Percentiles rank a stretch among this genome's conserved stretches.
Evolutionary conservation across 2,888 invertebrate species (phyloP).

Genomic region (Cryptosula pallasiana): DNA sequence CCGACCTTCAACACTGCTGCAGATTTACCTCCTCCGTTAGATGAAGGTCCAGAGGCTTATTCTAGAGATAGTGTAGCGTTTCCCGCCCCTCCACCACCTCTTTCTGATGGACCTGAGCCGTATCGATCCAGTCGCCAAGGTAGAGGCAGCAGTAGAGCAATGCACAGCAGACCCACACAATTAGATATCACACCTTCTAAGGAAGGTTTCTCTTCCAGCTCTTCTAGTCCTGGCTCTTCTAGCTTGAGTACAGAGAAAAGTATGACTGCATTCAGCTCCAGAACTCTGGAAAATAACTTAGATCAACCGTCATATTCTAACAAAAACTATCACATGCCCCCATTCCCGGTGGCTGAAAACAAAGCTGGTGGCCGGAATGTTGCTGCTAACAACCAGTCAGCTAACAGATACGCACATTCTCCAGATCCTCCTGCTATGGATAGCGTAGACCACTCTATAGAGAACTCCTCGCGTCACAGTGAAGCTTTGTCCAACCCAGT

Average conservation of each 20-base stretch:
- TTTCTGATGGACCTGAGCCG: conserved; percentile 13
- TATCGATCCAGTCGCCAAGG: not conserved
- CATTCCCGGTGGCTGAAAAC: not conserved
- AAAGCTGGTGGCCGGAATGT: too few species aligned
- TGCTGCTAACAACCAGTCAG: not conserved
- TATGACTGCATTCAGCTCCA: not conserved
- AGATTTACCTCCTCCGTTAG: conserved; percentile 16
- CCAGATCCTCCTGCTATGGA: not conserved
- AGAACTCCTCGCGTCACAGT: not conserved
- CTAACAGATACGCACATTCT: not conserved
- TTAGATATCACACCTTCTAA: conserved; percentile 1
- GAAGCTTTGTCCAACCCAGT: not conserved
- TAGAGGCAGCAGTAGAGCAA: not conserved
- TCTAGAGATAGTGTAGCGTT: conserved; percentile 15
- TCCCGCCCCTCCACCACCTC: conserved; percentile 7
- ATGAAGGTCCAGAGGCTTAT: conserved; percentile 19
- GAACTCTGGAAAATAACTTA: conserved; percentile 15
- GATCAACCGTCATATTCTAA: not conserved
- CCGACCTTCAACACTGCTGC: not conserved
- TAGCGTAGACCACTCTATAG: not conserved
- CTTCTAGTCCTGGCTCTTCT: conserved; percentile 17
- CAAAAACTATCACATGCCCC: not conserved
- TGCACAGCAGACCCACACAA: not conserved
- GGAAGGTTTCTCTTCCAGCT: not conserved
- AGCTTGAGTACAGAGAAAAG: conserved; percentile 12